phyloP scores from a whole-genome alignment of 2,888 invertebrate species.

The Cephalotes varians region DNA sequence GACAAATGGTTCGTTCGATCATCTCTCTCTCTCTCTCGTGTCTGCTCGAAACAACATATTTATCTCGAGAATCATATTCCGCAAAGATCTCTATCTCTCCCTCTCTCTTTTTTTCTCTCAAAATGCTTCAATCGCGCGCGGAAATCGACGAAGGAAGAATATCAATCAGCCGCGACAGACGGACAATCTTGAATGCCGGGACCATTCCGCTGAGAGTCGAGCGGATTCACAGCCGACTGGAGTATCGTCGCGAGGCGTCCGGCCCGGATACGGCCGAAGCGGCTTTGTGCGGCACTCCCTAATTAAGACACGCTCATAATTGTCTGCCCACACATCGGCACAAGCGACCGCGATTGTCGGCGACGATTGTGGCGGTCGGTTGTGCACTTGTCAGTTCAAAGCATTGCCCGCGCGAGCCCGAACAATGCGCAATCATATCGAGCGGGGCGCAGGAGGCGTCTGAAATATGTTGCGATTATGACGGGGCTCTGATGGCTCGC shows the following conservation, averaged over 20 bases:
- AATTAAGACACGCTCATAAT: conserved; percentile 71
- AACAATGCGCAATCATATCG: conserved; percentile 72
- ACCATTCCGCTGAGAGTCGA: conserved; percentile 51
- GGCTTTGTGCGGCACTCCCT: conserved; percentile 67
- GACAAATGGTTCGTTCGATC: neutral
- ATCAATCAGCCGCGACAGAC: conserved; percentile 52
- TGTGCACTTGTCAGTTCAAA: conserved; percentile 68
- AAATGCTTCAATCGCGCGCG: neutral
- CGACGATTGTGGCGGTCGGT: conserved; percentile 53
- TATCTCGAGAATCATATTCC: neutral
- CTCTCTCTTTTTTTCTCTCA: neutral
- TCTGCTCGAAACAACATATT: neutral
- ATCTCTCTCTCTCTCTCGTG: neutral
- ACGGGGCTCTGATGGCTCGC: neutral
- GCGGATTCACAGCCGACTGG: conserved; percentile 42
- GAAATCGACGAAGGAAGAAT: conserved; percentile 34
- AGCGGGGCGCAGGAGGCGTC: neutral
- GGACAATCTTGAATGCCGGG: conserved; percentile 34
- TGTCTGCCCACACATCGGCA: conserved; percentile 59
- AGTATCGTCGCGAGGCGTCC: conserved; percentile 55
- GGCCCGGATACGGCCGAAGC: conserved; percentile 10
- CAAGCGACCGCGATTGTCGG: conserved; percentile 30
- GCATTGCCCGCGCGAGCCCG: conserved; percentile 63
- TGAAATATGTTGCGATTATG: conserved; percentile 48
- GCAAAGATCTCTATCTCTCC: neutral